These are phyloP conservation scores for Crematogaster levior DNA, from an alignment of 2,888 invertebrate species.

Conservation along the genomic window DNA sequence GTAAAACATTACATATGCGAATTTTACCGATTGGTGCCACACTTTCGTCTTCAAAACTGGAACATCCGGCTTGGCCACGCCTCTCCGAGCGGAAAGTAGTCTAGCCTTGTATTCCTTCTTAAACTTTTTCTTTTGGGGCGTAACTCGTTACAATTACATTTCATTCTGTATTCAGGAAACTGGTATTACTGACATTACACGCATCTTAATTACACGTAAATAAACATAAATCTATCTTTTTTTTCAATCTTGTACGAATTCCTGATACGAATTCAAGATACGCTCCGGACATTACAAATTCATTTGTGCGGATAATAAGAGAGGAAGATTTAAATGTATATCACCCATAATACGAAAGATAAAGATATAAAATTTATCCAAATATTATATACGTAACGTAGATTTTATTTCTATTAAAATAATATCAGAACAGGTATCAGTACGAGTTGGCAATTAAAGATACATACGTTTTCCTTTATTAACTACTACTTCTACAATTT, in stretches of 20 bases:
- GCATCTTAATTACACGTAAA: neutral
- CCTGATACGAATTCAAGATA: neutral
- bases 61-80: slow-evolving; percentile 52
- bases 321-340: neutral
- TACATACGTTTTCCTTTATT: slow-evolving; percentile 1
- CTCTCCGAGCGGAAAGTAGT: slow-evolving; percentile 47
- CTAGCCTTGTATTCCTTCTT: slow-evolving; percentile 49
- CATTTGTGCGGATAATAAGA: neutral
- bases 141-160: slow-evolving; percentile 47
- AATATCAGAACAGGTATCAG: neutral
- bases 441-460: neutral
- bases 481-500: slow-evolving; percentile 8
- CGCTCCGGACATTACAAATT: neutral
- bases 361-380: slow-evolving; percentile 9
- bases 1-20: neutral
- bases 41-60: slow-evolving; percentile 48
- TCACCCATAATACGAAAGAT: neutral
- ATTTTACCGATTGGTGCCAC: slow-evolving; percentile 4
- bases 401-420: neutral
- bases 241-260: neutral
- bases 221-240: slow-evolving; percentile 21
- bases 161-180: slow-evolving; percentile 21
- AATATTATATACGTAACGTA: neutral
- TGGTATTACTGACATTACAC: slow-evolving; percentile 9
- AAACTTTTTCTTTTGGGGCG: slow-evolving; percentile 40